A percentile compares a stretch with the other conserved stretches of the same genome.
Evolutionary conservation across 1,140 invertebrate genomes (phyloP).

Genomic region (Lucilia sericata): DNA sequence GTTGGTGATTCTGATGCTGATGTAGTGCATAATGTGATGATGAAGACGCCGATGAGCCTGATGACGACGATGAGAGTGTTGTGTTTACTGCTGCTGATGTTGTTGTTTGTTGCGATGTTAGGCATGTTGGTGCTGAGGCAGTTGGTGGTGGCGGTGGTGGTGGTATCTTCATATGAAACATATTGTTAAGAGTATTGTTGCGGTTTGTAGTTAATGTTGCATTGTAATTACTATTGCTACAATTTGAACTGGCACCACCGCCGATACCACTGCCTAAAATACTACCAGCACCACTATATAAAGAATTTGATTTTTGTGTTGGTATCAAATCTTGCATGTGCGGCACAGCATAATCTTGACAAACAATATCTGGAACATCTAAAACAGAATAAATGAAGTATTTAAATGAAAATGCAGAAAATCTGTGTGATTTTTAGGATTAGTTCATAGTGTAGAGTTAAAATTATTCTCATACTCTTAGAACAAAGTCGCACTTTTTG

Average conservation of each 20-base stretch:
- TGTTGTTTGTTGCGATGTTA: conserved; percentile 55
- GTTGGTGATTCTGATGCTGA: conserved; percentile 44
- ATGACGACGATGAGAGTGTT: conserved; percentile 27
- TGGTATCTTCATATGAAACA: conserved; percentile 52
- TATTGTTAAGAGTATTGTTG: conserved; percentile 58
- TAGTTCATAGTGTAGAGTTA: no score
- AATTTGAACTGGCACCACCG: conserved; percentile 49
- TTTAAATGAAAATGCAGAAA: no score
- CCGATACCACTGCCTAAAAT: conserved; percentile 36
- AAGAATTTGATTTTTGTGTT: conserved; percentile 50
- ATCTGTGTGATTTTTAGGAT: no score
- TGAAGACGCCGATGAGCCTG: conserved; percentile 35
- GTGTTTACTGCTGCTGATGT: conserved; percentile 43
- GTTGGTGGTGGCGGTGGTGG: conserved; percentile 57
- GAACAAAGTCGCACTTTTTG: no score
- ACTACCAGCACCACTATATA: conserved; percentile 47
- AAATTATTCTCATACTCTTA: no score
- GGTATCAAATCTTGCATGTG: conserved; percentile 67
- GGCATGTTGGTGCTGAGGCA: conserved; percentile 5
- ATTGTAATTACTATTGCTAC: conserved; percentile 39
- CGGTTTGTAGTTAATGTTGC: conserved; percentile 48
- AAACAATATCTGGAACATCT: conserved; percentile 73
- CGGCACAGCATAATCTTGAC: conserved; percentile 73
- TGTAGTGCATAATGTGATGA: conserved; percentile 18
- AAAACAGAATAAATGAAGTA: conserved; percentile 48